Evolutionary conservation across 1,140 invertebrate genomes (phyloP).

Genomic region (Drosophila paulistorum): DNA sequence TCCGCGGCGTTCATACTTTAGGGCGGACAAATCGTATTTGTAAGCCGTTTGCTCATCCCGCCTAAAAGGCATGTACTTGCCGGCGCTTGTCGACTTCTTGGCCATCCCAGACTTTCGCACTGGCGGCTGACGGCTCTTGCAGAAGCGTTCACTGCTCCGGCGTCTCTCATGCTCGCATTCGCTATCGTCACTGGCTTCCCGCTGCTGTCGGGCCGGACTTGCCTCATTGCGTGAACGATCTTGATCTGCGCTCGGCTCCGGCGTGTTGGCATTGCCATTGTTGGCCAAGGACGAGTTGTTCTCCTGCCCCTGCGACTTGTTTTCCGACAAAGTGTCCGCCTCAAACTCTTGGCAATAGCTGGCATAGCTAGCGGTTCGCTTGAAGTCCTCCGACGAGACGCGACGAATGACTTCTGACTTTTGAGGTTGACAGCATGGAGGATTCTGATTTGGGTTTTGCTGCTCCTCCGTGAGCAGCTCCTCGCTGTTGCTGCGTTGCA

Average conservation of each 20-base stretch:
- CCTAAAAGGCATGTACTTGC: constrained; percentile 68
- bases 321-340: constrained; percentile 38
- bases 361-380: constrained; percentile 71
- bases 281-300: constrained; percentile 67
- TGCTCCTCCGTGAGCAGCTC: constrained; percentile 82
- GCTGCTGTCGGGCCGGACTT: constrained; percentile 72
- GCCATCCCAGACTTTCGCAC: constrained; percentile 73
- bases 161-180: constrained; percentile 84
- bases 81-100: constrained; percentile 59
- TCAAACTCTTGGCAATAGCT: constrained; percentile 75
- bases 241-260: constrained; percentile 39
- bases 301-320: constrained; percentile 47
- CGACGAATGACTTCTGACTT: constrained; percentile 66
- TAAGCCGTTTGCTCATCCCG: constrained; percentile 76
- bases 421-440: constrained; percentile 29
- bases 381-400: constrained; percentile 80
- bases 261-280: constrained; percentile 34
- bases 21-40: constrained; percentile 76
- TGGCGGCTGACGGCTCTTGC: constrained; percentile 78
- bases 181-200: constrained; percentile 82
- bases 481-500: constrained; percentile 90
- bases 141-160: constrained; percentile 80
- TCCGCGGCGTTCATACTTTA: constrained; percentile 79
- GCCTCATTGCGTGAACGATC: constrained; percentile 73
- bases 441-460: constrained; percentile 28